Percentiles rank a stretch among this genome's conserved stretches.
phyloP scores from a whole-genome alignment of 2,113 vertebrate species.

The Sialia sialis region DNA sequence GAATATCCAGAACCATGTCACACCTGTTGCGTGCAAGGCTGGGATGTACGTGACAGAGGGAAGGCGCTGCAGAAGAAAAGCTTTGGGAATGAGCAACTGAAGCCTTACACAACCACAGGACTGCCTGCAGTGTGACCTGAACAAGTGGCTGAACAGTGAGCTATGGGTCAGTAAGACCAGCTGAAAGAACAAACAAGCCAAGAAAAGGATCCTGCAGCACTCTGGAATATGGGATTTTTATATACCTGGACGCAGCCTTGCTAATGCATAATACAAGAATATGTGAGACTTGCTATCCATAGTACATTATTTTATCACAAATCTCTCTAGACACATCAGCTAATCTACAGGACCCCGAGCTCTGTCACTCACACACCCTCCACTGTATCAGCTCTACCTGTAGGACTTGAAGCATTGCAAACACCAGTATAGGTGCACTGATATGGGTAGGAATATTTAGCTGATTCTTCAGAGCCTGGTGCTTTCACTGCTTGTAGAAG shows the following conservation, averaged over 20 bases:
- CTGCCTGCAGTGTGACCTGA: neutral
- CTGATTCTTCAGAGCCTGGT: neutral
- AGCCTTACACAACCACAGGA: neutral
- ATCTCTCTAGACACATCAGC: neutral
- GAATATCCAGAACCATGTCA: neutral
- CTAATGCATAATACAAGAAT: neutral
- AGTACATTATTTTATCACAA: neutral
- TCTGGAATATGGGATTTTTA: neutral
- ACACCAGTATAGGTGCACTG: neutral
- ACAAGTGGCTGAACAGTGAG: neutral
- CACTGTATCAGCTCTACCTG: neutral
- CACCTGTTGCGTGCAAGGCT: neutral
- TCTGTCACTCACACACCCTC: neutral
- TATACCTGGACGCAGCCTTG: neutral
- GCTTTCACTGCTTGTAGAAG: neutral
- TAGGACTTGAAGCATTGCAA: neutral
- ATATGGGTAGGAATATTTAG: neutral
- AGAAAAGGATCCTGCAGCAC: neutral
- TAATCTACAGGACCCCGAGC: neutral
- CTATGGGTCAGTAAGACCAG: neutral
- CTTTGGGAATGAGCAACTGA: neutral
- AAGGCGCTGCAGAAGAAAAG: neutral
- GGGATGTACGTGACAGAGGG: fast-evolving
- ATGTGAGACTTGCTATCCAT: fast-evolving
- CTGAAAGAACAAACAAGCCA: neutral